Evolutionary conservation across 2,113 vertebrate genomes (phyloP).

Genomic region (Phalacrocorax carbo): DNA sequence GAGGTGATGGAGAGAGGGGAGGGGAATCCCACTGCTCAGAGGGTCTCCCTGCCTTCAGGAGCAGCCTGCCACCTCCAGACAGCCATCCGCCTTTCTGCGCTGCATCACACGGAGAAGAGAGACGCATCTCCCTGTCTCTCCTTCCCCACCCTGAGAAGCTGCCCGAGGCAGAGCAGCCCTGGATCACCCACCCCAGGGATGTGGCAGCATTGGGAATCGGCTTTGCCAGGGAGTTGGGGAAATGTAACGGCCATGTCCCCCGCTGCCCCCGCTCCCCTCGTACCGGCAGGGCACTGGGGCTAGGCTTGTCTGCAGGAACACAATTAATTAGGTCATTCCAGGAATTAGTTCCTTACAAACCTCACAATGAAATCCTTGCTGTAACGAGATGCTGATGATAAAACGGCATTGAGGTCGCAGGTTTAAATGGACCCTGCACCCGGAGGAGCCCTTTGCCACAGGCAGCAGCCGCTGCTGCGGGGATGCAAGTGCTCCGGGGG

Average conservation of each 20-base stretch:
- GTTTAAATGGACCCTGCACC: neutral
- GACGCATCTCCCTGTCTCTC: neutral
- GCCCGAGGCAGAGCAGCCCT: neutral
- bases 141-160: neutral
- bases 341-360: constrained; percentile 59
- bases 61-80: neutral
- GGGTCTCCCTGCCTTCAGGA: neutral
- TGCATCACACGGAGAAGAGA: neutral
- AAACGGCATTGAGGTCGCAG: neutral
- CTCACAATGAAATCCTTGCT: neutral
- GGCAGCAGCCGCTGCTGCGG: neutral
- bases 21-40: neutral
- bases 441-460: neutral
- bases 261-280: neutral
- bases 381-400: neutral
- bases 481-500: neutral
- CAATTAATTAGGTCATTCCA: constrained; percentile 57
- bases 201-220: neutral
- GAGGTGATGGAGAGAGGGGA: neutral
- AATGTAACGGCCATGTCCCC: neutral
- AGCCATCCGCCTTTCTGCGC: neutral
- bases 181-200: neutral
- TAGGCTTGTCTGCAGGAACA: neutral
- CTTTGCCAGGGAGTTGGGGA: neutral
- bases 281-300: neutral